phyloP scores from a whole-genome alignment of 2,888 invertebrate genomes.

The Trichacis sp. region DNA sequence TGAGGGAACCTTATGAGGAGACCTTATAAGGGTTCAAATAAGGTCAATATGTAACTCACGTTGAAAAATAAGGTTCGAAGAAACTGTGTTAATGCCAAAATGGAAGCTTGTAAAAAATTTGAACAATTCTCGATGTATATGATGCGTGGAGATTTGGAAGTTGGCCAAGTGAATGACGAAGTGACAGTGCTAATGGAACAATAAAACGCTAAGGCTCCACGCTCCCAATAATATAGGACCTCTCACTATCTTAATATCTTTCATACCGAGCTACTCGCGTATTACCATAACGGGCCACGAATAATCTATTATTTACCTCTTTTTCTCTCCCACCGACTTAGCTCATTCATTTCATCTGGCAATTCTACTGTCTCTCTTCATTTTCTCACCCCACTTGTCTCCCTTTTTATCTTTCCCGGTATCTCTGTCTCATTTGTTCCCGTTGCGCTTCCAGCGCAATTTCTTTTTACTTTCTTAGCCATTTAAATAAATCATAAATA shows the following conservation, averaged over 20 bases:
- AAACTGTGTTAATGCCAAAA: too few species aligned
- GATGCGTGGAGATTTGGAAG: slow-evolving; percentile 24
- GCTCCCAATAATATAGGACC: slow-evolving; percentile 42
- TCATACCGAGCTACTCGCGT: slow-evolving; percentile 30
- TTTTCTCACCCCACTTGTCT: slow-evolving; percentile 22
- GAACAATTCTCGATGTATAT: neutral
- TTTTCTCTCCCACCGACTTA: slow-evolving; percentile 34
- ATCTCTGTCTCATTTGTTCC: slow-evolving; percentile 37
- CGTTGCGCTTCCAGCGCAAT: slow-evolving; percentile 31
- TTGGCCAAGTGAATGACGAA: slow-evolving; percentile 32
- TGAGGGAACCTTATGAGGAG: too few species aligned
- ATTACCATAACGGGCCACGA: slow-evolving; percentile 55
- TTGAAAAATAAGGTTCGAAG: too few species aligned
- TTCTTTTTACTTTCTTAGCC: slow-evolving; percentile 44
- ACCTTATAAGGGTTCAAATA: too few species aligned
- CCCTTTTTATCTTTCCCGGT: slow-evolving; percentile 24
- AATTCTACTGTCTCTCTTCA: slow-evolving; percentile 29
- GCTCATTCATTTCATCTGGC: slow-evolving; percentile 45
- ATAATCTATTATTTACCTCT: slow-evolving; percentile 55
- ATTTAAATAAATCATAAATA: slow-evolving; percentile 66
- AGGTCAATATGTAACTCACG: too few species aligned
- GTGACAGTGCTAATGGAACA: slow-evolving; percentile 36
- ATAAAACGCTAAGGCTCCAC: slow-evolving; percentile 35
- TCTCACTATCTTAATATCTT: slow-evolving; percentile 53
- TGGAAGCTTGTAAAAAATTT: too few species aligned